A percentile compares a stretch with the other conserved stretches of the same genome.
These are phyloP conservation scores for Gallinago jamesoni DNA, from an alignment of 2,113 vertebrate genomes.

Conservation along the genomic window DNA sequence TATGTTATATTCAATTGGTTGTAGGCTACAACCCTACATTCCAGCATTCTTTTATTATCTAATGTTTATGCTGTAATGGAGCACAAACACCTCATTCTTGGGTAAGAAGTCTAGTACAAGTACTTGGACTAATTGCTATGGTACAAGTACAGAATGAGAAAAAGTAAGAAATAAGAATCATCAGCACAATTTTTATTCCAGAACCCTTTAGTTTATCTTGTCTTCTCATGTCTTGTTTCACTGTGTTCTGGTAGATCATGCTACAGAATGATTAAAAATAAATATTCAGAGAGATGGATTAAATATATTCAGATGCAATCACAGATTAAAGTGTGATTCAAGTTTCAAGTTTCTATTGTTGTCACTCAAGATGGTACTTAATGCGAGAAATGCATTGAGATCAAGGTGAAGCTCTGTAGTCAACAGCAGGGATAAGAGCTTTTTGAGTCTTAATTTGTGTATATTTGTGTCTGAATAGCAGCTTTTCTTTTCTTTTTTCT, in stretches of 20 bases:
- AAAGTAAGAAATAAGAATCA: not conserved
- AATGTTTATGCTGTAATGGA: not conserved
- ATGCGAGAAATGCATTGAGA: not conserved
- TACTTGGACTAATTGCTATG: not conserved
- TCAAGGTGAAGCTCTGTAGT: conserved; percentile 3
- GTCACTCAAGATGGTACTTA: conserved; percentile 22
- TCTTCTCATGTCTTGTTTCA: not conserved
- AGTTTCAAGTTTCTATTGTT: conserved; percentile 34
- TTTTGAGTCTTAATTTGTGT: conserved; percentile 18
- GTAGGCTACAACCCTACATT: not conserved
- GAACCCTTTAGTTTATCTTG: not conserved
- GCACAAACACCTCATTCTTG: not conserved
- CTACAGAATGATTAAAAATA: not conserved
- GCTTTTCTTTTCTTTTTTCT: too few species aligned
- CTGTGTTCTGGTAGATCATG: not conserved
- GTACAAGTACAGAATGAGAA: not conserved
- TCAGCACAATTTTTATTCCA: not conserved
- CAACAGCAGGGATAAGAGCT: conserved; percentile 10
- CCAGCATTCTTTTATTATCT: not conserved
- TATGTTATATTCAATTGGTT: not conserved
- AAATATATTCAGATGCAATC: conserved; percentile 27
- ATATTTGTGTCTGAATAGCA: not conserved
- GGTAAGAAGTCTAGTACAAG: not conserved
- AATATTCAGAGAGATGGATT: not conserved
- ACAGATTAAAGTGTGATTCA: conserved; percentile 37